phyloP scores from a whole-genome alignment of 2,113 vertebrate species.

The Myrmecophaga tridactyla region DNA sequence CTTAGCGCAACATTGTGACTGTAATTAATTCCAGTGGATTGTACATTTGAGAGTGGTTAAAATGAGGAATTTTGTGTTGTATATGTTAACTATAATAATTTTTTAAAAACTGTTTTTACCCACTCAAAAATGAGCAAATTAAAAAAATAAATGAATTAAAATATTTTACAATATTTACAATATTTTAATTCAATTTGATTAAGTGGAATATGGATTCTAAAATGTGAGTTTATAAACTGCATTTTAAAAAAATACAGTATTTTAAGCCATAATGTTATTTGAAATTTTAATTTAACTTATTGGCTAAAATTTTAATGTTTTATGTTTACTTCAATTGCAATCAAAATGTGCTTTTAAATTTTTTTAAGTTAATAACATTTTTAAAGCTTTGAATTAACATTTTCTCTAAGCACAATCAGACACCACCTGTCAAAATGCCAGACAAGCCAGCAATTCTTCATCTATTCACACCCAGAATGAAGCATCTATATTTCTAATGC shows the following conservation, averaged over 20 bases:
- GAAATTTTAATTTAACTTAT: neutral
- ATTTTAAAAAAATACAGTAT: neutral
- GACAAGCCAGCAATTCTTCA: neutral
- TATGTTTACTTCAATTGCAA: neutral
- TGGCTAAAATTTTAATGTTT: neutral
- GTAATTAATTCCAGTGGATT: too few relatives aligned
- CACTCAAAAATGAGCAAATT: neutral
- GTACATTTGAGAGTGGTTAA: too few relatives aligned
- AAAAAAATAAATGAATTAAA: neutral
- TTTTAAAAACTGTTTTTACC: neutral
- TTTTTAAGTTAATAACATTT: neutral
- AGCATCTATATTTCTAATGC: conserved; percentile 63
- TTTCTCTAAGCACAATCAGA: neutral
- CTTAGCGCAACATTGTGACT: too few relatives aligned
- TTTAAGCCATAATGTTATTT: neutral
- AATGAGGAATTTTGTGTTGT: too few relatives aligned
- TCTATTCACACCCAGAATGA: conserved; percentile 34
- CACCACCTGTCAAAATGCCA: neutral
- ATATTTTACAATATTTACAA: neutral
- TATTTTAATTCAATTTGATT: neutral
- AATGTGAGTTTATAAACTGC: too few relatives aligned
- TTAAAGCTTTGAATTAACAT: neutral
- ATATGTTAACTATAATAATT: too few relatives aligned
- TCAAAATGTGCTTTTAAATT: neutral
- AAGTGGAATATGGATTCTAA: neutral